A percentile compares a stretch with the other conserved stretches of the same genome.
phyloP scores from a whole-genome alignment of 2,888 invertebrate genomes.

The Tachystola acroxantha region DNA sequence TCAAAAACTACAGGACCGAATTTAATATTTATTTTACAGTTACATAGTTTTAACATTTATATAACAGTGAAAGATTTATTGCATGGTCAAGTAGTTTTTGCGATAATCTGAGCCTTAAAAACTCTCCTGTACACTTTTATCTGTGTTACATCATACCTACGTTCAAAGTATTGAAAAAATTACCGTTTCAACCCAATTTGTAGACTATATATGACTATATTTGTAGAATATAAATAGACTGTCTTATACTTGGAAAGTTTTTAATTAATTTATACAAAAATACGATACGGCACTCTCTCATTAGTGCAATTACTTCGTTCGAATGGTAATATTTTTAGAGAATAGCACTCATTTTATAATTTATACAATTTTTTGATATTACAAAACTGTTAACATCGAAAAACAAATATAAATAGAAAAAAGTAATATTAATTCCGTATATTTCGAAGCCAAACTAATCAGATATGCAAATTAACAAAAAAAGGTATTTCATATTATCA shows the following conservation, averaged over 20 bases:
- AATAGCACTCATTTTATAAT: conserved; percentile 39
- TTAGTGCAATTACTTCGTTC: conserved; percentile 38
- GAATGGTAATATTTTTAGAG: conserved; percentile 43
- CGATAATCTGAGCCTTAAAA: too few species aligned
- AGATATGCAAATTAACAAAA: conserved; percentile 8
- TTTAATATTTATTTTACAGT: too few species aligned
- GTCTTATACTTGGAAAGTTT: conserved; percentile 25
- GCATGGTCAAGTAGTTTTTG: too few species aligned
- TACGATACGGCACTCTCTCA: conserved; percentile 29
- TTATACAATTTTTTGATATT: conserved; percentile 40
- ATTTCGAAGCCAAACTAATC: conserved; percentile 3
- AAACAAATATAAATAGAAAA: conserved; percentile 7
- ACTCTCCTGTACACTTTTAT: too few species aligned
- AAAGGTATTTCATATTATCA: conserved; percentile 21
- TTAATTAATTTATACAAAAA: conserved; percentile 54
- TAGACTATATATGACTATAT: too few species aligned
- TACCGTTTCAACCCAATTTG: too few species aligned
- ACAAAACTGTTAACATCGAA: conserved; percentile 8
- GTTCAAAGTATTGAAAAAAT: too few species aligned
- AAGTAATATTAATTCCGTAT: conserved; percentile 4
- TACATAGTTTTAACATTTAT: too few species aligned
- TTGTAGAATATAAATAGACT: too few species aligned
- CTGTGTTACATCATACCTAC: too few species aligned
- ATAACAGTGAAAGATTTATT: too few species aligned
- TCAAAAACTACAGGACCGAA: too few species aligned